Evolutionary conservation across 1,140 invertebrate species (phyloP).

Genomic region (Elymnias hypermnestra): DNA sequence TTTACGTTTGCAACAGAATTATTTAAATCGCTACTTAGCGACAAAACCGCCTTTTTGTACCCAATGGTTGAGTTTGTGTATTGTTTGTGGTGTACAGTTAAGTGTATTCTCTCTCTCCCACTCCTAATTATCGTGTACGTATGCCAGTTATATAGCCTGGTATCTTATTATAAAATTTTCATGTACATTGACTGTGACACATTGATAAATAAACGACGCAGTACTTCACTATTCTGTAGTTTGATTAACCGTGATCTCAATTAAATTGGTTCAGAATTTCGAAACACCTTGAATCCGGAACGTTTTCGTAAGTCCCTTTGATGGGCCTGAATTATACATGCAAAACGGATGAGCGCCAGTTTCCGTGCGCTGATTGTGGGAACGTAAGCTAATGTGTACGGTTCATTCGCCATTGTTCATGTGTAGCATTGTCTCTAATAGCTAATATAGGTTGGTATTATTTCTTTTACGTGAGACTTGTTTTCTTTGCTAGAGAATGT

Average conservation of each 20-base stretch:
- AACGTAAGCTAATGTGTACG: slow-evolving; percentile 6
- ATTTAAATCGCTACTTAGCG: too few relatives aligned
- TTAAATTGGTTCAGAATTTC: slow-evolving; percentile 3
- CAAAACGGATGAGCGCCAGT: slow-evolving; percentile 1
- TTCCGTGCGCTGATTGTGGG: slow-evolving; percentile 2
- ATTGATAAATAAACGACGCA: too few relatives aligned
- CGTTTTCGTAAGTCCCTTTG: slow-evolving; percentile 5
- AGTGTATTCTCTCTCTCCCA: too few relatives aligned
- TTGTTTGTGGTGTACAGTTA: too few relatives aligned
- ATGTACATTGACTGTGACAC: too few relatives aligned
- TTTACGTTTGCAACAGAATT: too few relatives aligned
- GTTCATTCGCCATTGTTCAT: slow-evolving; percentile 3
- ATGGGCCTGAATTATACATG: slow-evolving; percentile 4
- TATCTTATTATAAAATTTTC: too few relatives aligned
- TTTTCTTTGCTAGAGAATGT: neutral
- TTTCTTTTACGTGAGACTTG: neutral
- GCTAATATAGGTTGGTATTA: neutral
- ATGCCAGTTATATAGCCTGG: too few relatives aligned
- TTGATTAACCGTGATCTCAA: neutral
- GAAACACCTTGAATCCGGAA: neutral
- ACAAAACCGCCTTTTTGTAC: too few relatives aligned
- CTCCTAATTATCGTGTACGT: too few relatives aligned
- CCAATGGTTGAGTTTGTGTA: too few relatives aligned
- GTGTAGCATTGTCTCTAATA: slow-evolving; percentile 4
- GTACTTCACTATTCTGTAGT: too few relatives aligned